Base-by-base conservation (phyloP, 2,888 invertebrate genomes). In the Cinara cedri region DNA sequence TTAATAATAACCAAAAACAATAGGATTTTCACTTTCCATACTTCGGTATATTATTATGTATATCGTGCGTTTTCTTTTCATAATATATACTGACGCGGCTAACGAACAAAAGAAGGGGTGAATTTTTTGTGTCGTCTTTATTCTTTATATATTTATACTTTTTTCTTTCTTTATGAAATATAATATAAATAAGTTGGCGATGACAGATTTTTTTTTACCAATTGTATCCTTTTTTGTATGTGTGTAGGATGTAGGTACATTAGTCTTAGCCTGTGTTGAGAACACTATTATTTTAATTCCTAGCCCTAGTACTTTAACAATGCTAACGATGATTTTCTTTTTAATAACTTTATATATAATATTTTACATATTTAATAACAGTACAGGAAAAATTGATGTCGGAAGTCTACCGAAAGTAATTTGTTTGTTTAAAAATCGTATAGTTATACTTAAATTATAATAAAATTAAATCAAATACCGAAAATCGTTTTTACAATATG, bases 131-230 rank as follows among this genome's bases (percentile, higher is more conserved):
- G 14, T 14, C 4, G 51, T 51, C 16, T 51, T 16, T 51, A 14
- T 4, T 51, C 13, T 54, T 8, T 19, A 9, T 54, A n/a, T n/a
- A 54, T 9, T 1, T 51, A 51, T 51, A 51, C 14, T 51, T 51
- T 16, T 51, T 51, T 51, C n/a, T n/a, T n/a, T 54, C 9, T 19
- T 9, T 19, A n/a, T 19, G 54, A 1, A 6, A 8, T 54, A 54
- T 54, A 54, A 54, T 54, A 19, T 54, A 54, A 54, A 54, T 54
- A 54, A 54, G 51, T 51, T n/a, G 51, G 19, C 54, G 54, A 54
- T 19, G 54, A n/a, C 54, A 19, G 54, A 34, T 34, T 9, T 54
- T 54, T n/a, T n/a, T 54, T 54, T 19, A 8, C 19, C 54, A 3
- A n/a, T 54, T 54, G n/a, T 54, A 19, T n/a, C 19, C 19, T 19